Conservation (phyloP, 2,797 vertebrate species). For the Thunnus albacares region DNA sequence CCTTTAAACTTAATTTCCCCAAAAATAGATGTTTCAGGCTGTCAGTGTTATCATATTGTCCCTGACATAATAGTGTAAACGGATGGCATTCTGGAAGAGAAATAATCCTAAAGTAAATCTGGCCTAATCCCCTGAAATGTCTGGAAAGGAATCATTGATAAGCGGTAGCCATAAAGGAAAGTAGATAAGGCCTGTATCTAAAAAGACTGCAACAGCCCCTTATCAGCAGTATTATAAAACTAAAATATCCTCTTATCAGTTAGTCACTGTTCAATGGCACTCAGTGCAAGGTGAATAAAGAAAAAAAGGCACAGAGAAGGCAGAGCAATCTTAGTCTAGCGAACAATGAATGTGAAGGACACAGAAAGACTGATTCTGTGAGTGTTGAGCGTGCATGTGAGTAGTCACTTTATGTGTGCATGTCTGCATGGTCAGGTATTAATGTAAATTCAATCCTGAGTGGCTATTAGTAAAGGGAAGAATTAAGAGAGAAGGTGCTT, state of each 20-base stretch:
- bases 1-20: constrained; percentile 22
- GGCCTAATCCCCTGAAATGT: constrained; percentile 72
- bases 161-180: constrained; percentile 65
- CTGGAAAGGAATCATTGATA: constrained; percentile 75
- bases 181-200: constrained; percentile 71
- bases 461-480: constrained; percentile 31
- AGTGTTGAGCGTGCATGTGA: not conserved
- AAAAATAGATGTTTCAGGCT: constrained; percentile 48
- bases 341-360: constrained; percentile 38
- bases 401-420: not conserved
- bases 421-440: constrained; percentile 15
- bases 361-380: constrained; percentile 2
- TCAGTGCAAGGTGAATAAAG: constrained; percentile 69
- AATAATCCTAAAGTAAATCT: constrained; percentile 73
- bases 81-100: constrained; percentile 57
- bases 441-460: constrained; percentile 40
- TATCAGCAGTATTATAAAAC: constrained; percentile 72
- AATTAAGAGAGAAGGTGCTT: constrained; percentile 46
- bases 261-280: constrained; percentile 70
- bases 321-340: not conserved
- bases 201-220: constrained; percentile 56
- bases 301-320: not conserved
- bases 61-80: constrained; percentile 60
- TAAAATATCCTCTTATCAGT: constrained; percentile 74
- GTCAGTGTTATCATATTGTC: constrained; percentile 57